Evolutionary conservation across 2,113 vertebrate genomes (phyloP), one percentile per base, ranked within the genome.

Genomic region (Takifugu flavidus): DNA sequence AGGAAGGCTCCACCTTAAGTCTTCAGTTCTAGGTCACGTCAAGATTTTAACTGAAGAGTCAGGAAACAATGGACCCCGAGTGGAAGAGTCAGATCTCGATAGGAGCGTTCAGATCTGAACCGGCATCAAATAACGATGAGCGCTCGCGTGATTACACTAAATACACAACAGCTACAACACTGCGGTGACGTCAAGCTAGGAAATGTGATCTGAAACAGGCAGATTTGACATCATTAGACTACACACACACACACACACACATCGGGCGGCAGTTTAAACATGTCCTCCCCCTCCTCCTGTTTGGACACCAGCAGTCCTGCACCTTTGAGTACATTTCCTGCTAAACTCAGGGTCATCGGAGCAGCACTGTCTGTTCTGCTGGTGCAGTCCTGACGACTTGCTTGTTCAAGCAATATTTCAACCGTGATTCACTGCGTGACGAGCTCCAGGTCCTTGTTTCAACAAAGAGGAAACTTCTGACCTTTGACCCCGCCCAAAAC

Each of bases 341-440:
- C 75, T 70, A 80, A 72, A 78, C 83, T 80, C 75, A 20, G 20
- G 20, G 20, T 20, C 20, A 20, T 74, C 80, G 42, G 67, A 14
- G 62, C 72, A 34, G 31, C 65, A 62, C 0, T 1, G 14, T 49
- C 60, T 55, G 71, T 84, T 78, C 76, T 85, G 85, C 86, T 87
- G 83, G 88, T 83, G 69, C 64, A 71, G 83, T 71, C 70, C 49
- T 46, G 44, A 6, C 57, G 77, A 80, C 78, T 74, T 85, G 88
- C 84, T 86, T 80, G 76, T 78, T 69, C 77, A 80, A 85, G 86
- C 84, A 79, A 66, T 85, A 87, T 84, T 71, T 53, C 69, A 78
- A 75, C 78, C 44, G 77, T 67, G 70, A 86, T 82, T 85, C 73
- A 83, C 76, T 72, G 57, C 46, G 15, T 69, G 67, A 70, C 53